These are phyloP conservation scores for Syngnathus scovelli DNA, from an alignment of 2,113 vertebrate species.

Conservation along the genomic window DNA sequence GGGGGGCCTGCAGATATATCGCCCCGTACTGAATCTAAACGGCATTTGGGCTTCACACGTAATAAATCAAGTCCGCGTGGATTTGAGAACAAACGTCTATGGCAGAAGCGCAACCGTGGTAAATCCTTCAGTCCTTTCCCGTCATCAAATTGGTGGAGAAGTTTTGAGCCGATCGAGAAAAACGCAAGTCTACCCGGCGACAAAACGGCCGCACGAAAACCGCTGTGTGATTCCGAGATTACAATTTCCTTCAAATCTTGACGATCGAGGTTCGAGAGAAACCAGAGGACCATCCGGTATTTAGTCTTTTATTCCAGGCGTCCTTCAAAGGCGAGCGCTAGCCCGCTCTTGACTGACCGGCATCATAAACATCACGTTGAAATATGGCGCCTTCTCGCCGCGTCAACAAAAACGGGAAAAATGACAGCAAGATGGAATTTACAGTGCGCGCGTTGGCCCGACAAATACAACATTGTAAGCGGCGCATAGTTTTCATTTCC, in stretches of 20 bases:
- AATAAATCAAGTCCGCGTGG: not conserved
- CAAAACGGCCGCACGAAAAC: no score
- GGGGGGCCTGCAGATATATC: not conserved
- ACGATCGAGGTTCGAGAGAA: not conserved
- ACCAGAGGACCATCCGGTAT: not conserved
- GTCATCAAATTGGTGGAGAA: no score
- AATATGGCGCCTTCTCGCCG: slow-evolving; percentile 1
- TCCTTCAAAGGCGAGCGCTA: not conserved
- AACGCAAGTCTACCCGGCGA: no score
- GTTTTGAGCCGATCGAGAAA: no score
- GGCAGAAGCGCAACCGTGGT: not conserved
- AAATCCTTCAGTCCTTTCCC: no score
- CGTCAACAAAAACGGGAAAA: not conserved
- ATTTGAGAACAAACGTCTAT: not conserved
- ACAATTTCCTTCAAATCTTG: not conserved
- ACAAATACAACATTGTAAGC: not conserved
- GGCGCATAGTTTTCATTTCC: no score
- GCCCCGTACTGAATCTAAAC: not conserved
- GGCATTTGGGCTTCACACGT: not conserved
- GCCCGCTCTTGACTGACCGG: not conserved
- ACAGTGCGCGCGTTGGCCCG: not conserved
- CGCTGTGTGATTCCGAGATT: no score
- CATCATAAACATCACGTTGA: not conserved
- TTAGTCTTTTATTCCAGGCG: not conserved
- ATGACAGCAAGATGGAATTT: not conserved